Conservation (phyloP, 2,797 vertebrate genomes). For the Rousettus madagascariensis region DNA sequence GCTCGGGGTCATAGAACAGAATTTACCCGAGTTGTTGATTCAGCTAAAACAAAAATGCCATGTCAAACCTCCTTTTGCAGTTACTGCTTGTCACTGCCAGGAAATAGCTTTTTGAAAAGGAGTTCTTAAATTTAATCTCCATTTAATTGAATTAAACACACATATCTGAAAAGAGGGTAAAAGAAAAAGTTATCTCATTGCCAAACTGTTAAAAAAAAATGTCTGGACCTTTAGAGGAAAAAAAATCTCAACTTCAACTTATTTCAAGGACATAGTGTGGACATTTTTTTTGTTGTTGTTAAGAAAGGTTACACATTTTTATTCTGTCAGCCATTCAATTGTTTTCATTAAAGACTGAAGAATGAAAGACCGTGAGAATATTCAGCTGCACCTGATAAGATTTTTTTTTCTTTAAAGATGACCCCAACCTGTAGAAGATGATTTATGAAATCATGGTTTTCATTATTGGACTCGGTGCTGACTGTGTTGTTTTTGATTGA, state of each 20-base stretch:
- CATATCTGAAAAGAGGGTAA: slow-evolving; percentile 43
- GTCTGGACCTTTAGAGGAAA: slow-evolving; percentile 1
- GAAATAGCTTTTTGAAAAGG: slow-evolving; percentile 44
- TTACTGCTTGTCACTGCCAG: slow-evolving; percentile 47
- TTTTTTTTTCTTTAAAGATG: slow-evolving; percentile 90
- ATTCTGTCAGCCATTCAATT: slow-evolving; percentile 83
- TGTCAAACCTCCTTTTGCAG: slow-evolving; percentile 53
- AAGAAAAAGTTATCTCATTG: slow-evolving; percentile 16
- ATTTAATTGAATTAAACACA: slow-evolving; percentile 73
- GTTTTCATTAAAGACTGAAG: slow-evolving; percentile 86
- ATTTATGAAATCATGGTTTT: slow-evolving; percentile 96
- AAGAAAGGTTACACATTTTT: slow-evolving; percentile 82
- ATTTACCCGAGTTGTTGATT: slow-evolving; percentile 70
- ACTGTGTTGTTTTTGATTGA: slow-evolving; percentile 92
- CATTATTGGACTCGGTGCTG: slow-evolving; percentile 94
- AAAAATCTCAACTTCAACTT: slow-evolving; percentile 55
- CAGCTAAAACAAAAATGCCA: slow-evolving; percentile 70
- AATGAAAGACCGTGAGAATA: slow-evolving; percentile 82
- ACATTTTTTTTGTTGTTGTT: slow-evolving; percentile 68
- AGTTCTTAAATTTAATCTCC: slow-evolving; percentile 74
- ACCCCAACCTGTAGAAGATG: slow-evolving; percentile 91
- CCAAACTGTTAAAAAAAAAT: slow-evolving; percentile 14
- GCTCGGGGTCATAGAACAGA: slow-evolving; percentile 34
- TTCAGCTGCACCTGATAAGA: slow-evolving; percentile 87
- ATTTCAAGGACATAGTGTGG: slow-evolving; percentile 81